These are phyloP conservation scores for Myoxocephalus aenaeus DNA, from an alignment of 2,797 vertebrate genomes.

Conservation along the genomic window DNA sequence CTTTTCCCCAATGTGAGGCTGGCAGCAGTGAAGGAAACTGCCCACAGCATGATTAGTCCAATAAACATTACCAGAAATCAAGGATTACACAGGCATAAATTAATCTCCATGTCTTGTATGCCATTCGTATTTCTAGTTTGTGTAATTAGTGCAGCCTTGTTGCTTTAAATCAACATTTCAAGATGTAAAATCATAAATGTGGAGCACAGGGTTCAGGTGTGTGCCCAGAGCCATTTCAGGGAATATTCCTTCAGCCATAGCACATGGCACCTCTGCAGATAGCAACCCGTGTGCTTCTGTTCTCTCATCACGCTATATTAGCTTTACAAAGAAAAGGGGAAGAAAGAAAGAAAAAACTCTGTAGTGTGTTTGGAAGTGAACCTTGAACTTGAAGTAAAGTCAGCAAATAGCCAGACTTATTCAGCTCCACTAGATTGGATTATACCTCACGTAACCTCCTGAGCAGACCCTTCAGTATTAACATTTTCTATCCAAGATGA, in stretches of 20 bases:
- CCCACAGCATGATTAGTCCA: constrained; percentile 10
- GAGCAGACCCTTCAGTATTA: not conserved
- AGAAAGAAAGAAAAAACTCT: too few species aligned
- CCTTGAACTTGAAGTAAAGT: constrained; percentile 34
- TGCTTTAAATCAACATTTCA: constrained; percentile 42
- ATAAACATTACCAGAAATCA: constrained; percentile 25
- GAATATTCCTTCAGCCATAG: constrained; percentile 63
- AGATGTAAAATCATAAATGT: constrained; percentile 53
- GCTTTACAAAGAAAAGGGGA: constrained; percentile 19
- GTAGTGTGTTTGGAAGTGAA: constrained; percentile 22
- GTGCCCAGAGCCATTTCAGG: constrained; percentile 66
- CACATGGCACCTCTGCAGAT: constrained; percentile 70
- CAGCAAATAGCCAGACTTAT: constrained; percentile 19
- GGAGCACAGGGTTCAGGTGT: constrained; percentile 76
- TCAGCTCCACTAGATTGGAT: constrained; percentile 4
- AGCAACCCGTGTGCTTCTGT: constrained; percentile 51
- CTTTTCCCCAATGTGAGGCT: constrained; percentile 22
- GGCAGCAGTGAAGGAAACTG: constrained; percentile 39
- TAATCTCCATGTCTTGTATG: not conserved
- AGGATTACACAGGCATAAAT: constrained; percentile 15
- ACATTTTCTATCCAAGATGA: not conserved
- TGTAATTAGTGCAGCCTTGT: constrained; percentile 10
- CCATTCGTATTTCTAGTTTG: not conserved
- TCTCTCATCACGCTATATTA: constrained; percentile 64
- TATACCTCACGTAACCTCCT: constrained; percentile 21